Percentiles rank a stretch among this genome's conserved stretches.
Evolutionary conservation across 2,113 vertebrate species (phyloP).

Genomic region (Prunella himalayana): DNA sequence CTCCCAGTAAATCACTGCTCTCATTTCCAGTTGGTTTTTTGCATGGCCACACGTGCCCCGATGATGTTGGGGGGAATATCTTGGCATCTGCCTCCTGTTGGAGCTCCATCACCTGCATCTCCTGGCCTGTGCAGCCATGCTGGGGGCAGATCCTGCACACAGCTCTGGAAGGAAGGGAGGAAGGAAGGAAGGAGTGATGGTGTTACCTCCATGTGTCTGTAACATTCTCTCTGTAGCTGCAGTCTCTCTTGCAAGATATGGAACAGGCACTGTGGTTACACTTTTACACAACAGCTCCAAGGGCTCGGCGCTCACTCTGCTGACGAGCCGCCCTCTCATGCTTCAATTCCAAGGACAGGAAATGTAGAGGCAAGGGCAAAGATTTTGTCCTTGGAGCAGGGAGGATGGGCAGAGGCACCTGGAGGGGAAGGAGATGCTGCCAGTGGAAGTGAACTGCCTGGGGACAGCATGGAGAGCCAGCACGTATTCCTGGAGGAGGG

Average conservation of each 20-base stretch:
- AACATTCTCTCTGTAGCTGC: not conserved
- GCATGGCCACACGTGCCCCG: fast-evolving
- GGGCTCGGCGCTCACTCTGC: not conserved
- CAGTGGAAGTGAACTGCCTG: not conserved
- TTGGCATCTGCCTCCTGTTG: not conserved
- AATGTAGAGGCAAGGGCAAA: not conserved
- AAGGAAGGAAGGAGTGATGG: not conserved
- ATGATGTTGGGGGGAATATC: fast-evolving
- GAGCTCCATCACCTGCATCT: not conserved
- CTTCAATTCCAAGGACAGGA: not conserved
- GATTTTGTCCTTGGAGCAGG: not conserved
- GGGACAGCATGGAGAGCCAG: not conserved
- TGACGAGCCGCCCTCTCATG: not conserved
- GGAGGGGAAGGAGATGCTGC: not conserved
- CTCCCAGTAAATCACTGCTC: not conserved
- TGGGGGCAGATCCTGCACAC: not conserved
- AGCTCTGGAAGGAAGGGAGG: not conserved
- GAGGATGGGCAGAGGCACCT: not conserved
- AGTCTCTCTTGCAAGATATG: not conserved
- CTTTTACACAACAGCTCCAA: not conserved
- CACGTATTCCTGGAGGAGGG: not conserved
- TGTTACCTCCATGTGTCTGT: fast-evolving
- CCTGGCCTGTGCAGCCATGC: fast-evolving
- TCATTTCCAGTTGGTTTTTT: fast-evolving
- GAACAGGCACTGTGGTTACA: not conserved